A percentile compares a stretch with the other conserved stretches of the same genome.
Conservation (phyloP, 2,113 vertebrate genomes). For the Helogale parvula region DNA sequence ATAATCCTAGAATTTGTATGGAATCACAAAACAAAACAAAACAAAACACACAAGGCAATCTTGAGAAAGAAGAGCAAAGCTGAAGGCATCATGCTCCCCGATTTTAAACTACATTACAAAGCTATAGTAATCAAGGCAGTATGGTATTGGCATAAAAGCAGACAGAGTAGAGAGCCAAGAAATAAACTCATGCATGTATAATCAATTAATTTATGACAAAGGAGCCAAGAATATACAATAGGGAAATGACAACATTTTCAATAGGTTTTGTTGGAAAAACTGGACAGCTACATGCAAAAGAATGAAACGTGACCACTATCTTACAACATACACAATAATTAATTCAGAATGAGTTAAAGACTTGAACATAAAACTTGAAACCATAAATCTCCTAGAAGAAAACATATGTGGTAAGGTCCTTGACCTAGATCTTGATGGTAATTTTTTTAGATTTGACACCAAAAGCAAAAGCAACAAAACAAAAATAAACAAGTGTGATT, state of each 20-base stretch:
- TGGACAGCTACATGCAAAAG: not conserved
- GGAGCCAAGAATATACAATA: not conserved
- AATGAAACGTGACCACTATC: not conserved
- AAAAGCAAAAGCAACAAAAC: not conserved
- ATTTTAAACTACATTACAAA: not conserved
- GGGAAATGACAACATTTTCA: not conserved
- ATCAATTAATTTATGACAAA: not conserved
- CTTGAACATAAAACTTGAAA: not conserved
- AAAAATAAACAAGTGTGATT: not conserved
- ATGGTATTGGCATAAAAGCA: not conserved
- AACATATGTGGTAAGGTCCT: not conserved
- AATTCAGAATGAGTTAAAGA: not conserved
- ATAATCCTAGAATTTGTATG: not conserved
- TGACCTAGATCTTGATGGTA: not conserved
- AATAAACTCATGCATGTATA: not conserved
- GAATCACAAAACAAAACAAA: not conserved
- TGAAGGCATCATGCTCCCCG: not conserved
- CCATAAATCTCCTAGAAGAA: not conserved
- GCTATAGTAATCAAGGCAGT: not conserved
- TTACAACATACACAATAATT: not conserved
- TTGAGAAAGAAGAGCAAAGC: not conserved
- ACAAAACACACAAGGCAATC: not conserved
- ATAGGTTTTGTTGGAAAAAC: not conserved
- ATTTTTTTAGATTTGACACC: not conserved
- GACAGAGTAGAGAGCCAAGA: not conserved